These are phyloP conservation scores for Magallana angulata DNA, from an alignment of 1,140 invertebrate species.

Conservation along the genomic window DNA sequence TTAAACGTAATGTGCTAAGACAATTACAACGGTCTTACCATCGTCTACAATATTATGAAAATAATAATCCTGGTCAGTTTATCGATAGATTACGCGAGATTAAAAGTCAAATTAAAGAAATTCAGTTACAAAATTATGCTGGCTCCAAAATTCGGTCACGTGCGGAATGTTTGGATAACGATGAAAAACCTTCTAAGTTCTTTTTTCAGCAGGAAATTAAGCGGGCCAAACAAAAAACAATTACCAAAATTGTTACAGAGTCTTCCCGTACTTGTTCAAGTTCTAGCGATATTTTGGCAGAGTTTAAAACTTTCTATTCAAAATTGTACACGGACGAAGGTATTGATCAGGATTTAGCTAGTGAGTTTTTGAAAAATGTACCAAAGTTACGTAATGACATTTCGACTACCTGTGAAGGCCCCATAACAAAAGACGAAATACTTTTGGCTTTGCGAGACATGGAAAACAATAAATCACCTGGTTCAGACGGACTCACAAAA, in stretches of 20 bases:
- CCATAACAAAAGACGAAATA: slow-evolving; percentile 55
- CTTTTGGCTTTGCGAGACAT: slow-evolving; percentile 43
- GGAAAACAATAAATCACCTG: slow-evolving; percentile 61
- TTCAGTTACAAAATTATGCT: slow-evolving; percentile 43
- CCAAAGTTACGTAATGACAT: slow-evolving; percentile 46
- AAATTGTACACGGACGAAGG: slow-evolving; percentile 57
- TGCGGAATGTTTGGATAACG: slow-evolving; percentile 51
- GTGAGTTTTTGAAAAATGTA: slow-evolving; percentile 59
- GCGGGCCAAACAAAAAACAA: slow-evolving; percentile 50
- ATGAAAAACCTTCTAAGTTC: slow-evolving; percentile 55
- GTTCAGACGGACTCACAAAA: slow-evolving; percentile 61
- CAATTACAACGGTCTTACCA: slow-evolving; percentile 48
- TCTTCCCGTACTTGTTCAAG: neutral
- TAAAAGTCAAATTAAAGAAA: slow-evolving; percentile 50
- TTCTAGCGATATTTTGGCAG: slow-evolving; percentile 51
- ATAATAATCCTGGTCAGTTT: neutral
- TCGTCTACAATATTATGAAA: slow-evolving; percentile 30
- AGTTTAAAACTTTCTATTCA: slow-evolving; percentile 59
- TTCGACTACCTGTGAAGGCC: slow-evolving; percentile 44
- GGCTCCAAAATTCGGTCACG: slow-evolving; percentile 51
- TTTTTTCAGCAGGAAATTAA: slow-evolving; percentile 56
- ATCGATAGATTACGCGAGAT: slow-evolving; percentile 22
- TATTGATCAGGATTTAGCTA: slow-evolving; percentile 46
- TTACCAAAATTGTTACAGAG: slow-evolving; percentile 45
- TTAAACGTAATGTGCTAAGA: slow-evolving; percentile 30